A percentile compares a stretch with the other conserved stretches of the same genome.
Conservation (phyloP, 1,140 invertebrate genomes). For the Apis florea region DNA sequence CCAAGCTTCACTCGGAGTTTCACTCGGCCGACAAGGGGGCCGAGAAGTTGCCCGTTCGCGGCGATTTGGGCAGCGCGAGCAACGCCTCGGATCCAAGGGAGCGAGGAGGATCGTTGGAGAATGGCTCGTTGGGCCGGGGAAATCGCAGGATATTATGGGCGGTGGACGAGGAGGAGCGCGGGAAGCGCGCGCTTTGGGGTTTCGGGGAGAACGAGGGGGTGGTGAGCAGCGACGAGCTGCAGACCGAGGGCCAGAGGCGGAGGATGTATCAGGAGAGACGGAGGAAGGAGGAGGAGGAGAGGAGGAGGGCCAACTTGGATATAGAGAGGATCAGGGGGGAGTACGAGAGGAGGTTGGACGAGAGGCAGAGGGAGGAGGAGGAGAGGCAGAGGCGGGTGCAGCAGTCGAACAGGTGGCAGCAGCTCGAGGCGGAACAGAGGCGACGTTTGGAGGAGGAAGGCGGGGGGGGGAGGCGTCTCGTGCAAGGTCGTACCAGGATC, state of each 20-base stretch:
- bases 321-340: constrained; percentile 40
- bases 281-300: constrained; percentile 47
- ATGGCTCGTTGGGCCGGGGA: background rate
- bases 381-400: constrained; percentile 24
- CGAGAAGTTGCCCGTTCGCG: constrained; percentile 66
- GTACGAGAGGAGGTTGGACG: constrained; percentile 32
- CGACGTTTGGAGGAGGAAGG: constrained; percentile 15
- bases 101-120: background rate
- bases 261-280: constrained; percentile 32
- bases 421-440: constrained; percentile 33
- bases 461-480: background rate
- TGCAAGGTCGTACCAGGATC: too few relatives aligned
- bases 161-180: constrained; percentile 18
- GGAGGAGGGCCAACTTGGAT: constrained; percentile 25
- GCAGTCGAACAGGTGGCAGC: constrained; percentile 19
- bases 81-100: background rate
- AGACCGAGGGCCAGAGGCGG: constrained; percentile 49
- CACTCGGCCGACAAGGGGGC: background rate
- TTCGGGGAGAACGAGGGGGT: constrained; percentile 71
- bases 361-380: constrained; percentile 31
- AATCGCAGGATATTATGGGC: constrained; percentile 54
- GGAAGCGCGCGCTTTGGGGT: constrained; percentile 65
- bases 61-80: constrained; percentile 65
- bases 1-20: constrained; percentile 21
- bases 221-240: constrained; percentile 56